Evolutionary conservation across 2,113 vertebrate genomes (phyloP), one percentile per base, ranked within the genome.

Genomic region (Peromyscus polionotus): DNA sequence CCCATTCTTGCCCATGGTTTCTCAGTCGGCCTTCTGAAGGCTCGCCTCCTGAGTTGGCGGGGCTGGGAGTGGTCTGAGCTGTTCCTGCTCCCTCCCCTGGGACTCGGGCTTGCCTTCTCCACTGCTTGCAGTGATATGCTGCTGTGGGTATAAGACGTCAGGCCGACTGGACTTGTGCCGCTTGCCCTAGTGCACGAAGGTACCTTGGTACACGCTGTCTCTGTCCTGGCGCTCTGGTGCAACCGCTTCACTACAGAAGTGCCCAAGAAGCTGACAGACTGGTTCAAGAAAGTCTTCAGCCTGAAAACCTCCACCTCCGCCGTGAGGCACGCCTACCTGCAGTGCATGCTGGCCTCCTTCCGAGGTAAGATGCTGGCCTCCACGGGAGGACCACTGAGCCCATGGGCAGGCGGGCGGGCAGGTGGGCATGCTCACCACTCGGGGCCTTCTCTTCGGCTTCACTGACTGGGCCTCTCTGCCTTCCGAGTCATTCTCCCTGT

Each of bases 261-360:
- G 94, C 99, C 99, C 5, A 97, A 98, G 77, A 98, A 99, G 95
- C 98, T 99, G 94, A 93, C 99, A 2, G 99, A 99, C 57, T 99
- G 99, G 99, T 98, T 99, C 89, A 99, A 99, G 98, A 99, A 99
- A 97, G 99, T 99, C 7, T 99, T 99, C 98, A 99, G 99, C 97
- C 99, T 99, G 83, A 99, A 99, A 98, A 99, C 99, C 33, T 99
- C 99, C 48, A 99, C 99, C 11, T 99, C 99, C 12, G 98, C 99
- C 0, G 99, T 99, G 95, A 99, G 99, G 61, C 99, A 99, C 0
- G 99, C 99, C 36, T 99, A 99, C 98, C 98, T 99, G 95, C 99
- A 99, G 98, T 99, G 99, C 97, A 99, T 99, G 99, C 97, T 99
- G 36, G 99, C 99, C 39, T 99, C 99, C 72, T 99, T 99, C 98